Evolutionary conservation across 1,140 invertebrate species (phyloP), one percentile per base, ranked within the genome.

Genomic region (Colletes gigas): DNA sequence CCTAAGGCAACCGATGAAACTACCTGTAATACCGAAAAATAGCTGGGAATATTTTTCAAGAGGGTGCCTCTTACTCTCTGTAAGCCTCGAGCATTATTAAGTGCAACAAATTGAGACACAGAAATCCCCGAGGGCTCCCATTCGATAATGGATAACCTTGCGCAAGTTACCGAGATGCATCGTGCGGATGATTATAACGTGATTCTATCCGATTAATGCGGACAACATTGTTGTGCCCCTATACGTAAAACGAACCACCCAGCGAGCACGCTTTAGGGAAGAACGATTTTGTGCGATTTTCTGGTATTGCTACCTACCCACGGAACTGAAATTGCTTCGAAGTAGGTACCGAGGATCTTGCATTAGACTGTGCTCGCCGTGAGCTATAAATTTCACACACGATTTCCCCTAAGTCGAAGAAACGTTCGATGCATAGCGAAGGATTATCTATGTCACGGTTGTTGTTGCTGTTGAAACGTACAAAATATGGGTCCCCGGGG

Each of bases 181-280:
- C 69, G 39, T 73, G 44, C 21, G 19, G 77, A 57, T 52, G 67
- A 71, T 78, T 62, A n/a, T 5, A 52, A 52, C 10, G 50, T 12
- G 19, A 55, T 65, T 39, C 4, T 2, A 2, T 57, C 47, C 69
- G 59, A 78, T 73, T 73, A 65, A 65, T 63, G 60, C 19, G 41
- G 54, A 12, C 30, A 65, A 54, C 7, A 47, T 55, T n/a, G 57
- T 73, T 39, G 68, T n/a, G 67, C 4, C 21, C 8, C 44, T 41
- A n/a, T 41, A 3, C 1, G 14, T 4, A 1, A 12, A 17, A 44
- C 52, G 9, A 57, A 71, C 69, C 70, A 50, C 71, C 74, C 39
- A 75, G 71, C 65, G n/a, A 44, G 70, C 60, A 65, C 59, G 60
- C 19, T 77, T 76, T 76, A 60, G 63, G 76, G 55, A 77, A 57